A percentile compares a stretch with the other conserved stretches of the same genome.
phyloP scores from a whole-genome alignment of 64 coral and sea anemone species.

The Platygyra sinensis region DNA sequence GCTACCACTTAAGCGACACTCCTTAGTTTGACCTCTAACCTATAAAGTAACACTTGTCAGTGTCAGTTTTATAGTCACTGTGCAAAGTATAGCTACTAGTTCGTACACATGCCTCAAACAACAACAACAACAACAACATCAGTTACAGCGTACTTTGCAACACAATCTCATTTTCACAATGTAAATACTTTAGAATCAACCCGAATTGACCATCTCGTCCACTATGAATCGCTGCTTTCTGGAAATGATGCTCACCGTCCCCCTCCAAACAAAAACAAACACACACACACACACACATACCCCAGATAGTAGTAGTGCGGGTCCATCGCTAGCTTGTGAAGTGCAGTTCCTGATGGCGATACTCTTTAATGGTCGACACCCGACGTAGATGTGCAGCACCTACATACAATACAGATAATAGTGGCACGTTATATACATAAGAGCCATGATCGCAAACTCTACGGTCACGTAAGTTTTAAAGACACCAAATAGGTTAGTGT shows the following conservation, averaged over 20 bases:
- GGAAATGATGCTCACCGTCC: too few species aligned
- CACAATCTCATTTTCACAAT: too few species aligned
- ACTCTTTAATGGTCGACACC: constrained; percentile 62
- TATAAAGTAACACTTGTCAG: not conserved
- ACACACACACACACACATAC: not conserved
- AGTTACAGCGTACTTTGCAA: too few species aligned
- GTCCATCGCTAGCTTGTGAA: not conserved
- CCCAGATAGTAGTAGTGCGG: not conserved
- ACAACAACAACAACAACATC: too few species aligned
- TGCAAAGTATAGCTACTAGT: not conserved
- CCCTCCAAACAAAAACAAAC: too few species aligned
- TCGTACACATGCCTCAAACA: not conserved
- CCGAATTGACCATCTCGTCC: too few species aligned
- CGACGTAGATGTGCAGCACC: constrained; percentile 63
- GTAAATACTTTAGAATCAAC: too few species aligned
- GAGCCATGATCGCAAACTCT: too few species aligned
- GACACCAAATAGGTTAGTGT: too few species aligned
- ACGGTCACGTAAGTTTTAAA: too few species aligned
- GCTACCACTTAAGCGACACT: not conserved
- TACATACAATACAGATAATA: not conserved
- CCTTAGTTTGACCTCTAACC: not conserved
- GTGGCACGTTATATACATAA: too few species aligned
- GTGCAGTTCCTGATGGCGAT: constrained; percentile 85
- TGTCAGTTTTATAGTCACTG: not conserved
- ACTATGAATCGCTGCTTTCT: too few species aligned